Conservation (phyloP, 2,888 invertebrate genomes). For the Ormyrus rosae region DNA sequence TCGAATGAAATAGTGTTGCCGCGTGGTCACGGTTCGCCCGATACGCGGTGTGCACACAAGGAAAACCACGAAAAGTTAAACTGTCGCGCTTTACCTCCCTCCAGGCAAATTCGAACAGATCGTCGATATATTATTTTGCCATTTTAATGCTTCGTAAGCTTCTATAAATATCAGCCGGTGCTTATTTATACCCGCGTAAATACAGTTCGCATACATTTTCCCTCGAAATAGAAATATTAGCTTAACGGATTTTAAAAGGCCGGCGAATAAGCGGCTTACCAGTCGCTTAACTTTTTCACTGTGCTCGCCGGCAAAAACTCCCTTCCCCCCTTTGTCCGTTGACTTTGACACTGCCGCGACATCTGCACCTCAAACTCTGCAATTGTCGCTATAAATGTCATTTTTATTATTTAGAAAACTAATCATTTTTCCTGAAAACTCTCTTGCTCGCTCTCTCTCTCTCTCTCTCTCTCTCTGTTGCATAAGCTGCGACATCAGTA, state of each 20-base stretch:
- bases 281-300: conserved; percentile 1
- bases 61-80: background rate
- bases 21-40: background rate
- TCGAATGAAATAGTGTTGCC: conserved; percentile 15
- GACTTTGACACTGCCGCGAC: background rate
- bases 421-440: too few species aligned
- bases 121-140: conserved; percentile 42
- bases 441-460: too few species aligned
- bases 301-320: conserved; percentile 11
- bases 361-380: too few species aligned
- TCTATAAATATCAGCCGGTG: conserved; percentile 36
- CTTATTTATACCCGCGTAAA: background rate
- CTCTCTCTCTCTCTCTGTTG: too few species aligned
- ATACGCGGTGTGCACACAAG: background rate
- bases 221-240: conserved; percentile 32
- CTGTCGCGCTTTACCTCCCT: conserved; percentile 9
- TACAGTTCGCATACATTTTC: background rate
- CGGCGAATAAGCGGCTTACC: conserved; percentile 25
- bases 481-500: too few species aligned
- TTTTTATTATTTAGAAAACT: too few species aligned
- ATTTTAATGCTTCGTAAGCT: conserved; percentile 42
- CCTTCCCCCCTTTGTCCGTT: background rate
- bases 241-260: conserved; percentile 41
- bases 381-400: too few species aligned
- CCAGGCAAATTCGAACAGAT: conserved; percentile 28